phyloP scores from a whole-genome alignment of 2,888 invertebrate species.

The Celastrina argiolus region DNA sequence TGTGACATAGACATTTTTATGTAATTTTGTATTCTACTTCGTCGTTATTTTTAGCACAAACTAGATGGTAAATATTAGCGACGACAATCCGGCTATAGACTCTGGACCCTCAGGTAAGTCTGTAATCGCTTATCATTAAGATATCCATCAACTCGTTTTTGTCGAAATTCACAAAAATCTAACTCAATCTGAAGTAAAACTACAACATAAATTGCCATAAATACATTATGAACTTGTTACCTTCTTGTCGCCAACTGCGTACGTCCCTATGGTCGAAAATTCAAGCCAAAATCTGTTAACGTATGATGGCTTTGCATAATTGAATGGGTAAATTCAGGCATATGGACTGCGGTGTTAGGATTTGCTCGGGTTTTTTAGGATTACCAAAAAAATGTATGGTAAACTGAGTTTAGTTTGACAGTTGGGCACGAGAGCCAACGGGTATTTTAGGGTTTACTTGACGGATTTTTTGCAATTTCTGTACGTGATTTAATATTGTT shows the following conservation, averaged over 20 bases:
- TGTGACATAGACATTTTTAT: too few relatives aligned
- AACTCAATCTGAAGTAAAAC: too few relatives aligned
- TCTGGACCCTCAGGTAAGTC: too few relatives aligned
- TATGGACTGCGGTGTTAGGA: constrained; percentile 49
- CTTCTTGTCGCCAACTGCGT: not conserved
- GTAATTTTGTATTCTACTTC: too few relatives aligned
- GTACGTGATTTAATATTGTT: not conserved
- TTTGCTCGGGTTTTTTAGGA: constrained; percentile 38
- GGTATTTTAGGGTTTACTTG: not conserved
- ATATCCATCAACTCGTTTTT: too few relatives aligned
- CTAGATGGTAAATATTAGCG: too few relatives aligned
- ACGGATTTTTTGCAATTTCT: not conserved
- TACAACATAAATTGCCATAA: too few relatives aligned
- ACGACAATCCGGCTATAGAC: too few relatives aligned
- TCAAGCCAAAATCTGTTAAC: constrained; percentile 73
- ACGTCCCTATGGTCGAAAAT: constrained; percentile 54
- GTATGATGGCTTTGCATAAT: constrained; percentile 75
- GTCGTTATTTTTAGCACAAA: too few relatives aligned
- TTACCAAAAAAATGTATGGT: constrained; percentile 22
- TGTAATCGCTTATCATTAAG: too few relatives aligned
- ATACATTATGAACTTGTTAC: too few relatives aligned
- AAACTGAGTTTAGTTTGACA: constrained; percentile 9
- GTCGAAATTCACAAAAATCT: too few relatives aligned
- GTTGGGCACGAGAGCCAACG: not conserved
- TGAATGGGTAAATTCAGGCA: constrained; percentile 62